Evolutionary conservation across 2,113 vertebrate species (phyloP).

Genomic region (Boleophthalmus pectinirostris): DNA sequence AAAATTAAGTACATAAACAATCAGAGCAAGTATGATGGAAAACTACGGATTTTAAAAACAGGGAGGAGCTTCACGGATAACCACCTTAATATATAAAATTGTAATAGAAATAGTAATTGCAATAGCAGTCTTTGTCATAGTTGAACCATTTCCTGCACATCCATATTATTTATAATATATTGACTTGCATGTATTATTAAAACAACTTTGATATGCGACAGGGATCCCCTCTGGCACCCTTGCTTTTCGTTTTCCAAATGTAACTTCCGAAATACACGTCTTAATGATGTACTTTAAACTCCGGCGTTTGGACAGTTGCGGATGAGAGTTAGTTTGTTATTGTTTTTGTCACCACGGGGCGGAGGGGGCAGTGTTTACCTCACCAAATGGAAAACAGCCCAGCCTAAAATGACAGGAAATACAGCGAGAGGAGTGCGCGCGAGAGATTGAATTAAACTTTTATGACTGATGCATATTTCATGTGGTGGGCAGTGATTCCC

Average conservation of each 20-base stretch:
- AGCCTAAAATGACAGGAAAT: conserved; percentile 56
- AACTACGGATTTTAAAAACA: too few relatives aligned
- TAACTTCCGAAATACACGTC: conserved; percentile 28
- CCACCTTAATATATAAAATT: background rate
- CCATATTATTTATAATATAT: conserved; percentile 29
- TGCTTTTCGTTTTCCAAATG: conserved; percentile 25
- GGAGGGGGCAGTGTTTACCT: conserved; percentile 54
- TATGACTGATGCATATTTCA: conserved; percentile 83
- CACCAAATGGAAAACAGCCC: conserved; percentile 53
- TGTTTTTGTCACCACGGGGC: conserved; percentile 35
- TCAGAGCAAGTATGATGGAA: too few relatives aligned
- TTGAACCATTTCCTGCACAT: background rate
- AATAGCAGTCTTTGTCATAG: background rate
- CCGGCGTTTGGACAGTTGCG: conserved; percentile 39
- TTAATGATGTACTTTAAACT: conserved; percentile 51
- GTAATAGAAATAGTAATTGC: background rate
- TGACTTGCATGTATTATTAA: conserved; percentile 11
- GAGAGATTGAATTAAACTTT: conserved; percentile 80
- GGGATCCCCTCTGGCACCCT: conserved; percentile 25
- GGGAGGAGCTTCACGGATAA: too few relatives aligned
- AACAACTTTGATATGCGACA: conserved; percentile 35
- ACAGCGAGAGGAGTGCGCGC: conserved; percentile 50
- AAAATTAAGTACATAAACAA: too few relatives aligned
- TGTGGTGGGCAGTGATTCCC: conserved; percentile 80
- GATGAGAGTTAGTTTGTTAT: conserved; percentile 32